phyloP scores from a whole-genome alignment of 2,888 invertebrate species.

The Ennomos quercinarius region DNA sequence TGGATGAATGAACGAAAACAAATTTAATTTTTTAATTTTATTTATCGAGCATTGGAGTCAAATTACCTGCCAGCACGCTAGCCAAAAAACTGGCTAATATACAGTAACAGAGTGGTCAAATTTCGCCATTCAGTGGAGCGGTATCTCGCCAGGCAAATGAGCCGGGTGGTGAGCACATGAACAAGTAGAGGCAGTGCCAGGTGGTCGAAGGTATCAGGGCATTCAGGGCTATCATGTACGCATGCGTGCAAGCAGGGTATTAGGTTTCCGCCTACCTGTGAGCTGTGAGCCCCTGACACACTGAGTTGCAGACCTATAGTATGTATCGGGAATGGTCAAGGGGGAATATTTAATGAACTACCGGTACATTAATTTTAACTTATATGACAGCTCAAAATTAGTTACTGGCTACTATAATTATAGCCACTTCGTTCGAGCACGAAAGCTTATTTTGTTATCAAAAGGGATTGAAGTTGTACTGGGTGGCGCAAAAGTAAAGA shows the following conservation, averaged over 20 bases:
- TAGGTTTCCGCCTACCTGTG: conserved; percentile 25
- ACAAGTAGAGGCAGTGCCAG: conserved; percentile 6
- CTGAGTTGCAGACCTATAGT: conserved; percentile 29
- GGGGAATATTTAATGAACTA: background rate
- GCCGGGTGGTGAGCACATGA: conserved; percentile 5
- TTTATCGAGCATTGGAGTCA: background rate
- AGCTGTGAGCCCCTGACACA: conserved; percentile 20
- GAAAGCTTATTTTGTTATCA: too few species aligned
- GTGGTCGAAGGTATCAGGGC: conserved; percentile 18
- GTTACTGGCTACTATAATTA: too few species aligned
- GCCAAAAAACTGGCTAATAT: conserved; percentile 16
- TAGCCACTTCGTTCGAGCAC: too few species aligned
- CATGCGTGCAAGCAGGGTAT: conserved; percentile 18
- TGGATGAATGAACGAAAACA: too few species aligned
- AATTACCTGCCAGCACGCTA: background rate
- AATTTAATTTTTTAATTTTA: too few species aligned
- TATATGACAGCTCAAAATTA: too few species aligned
- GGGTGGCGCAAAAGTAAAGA: too few species aligned
- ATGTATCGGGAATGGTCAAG: conserved; percentile 12
- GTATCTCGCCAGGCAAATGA: background rate
- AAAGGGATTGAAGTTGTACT: too few species aligned
- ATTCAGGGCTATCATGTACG: conserved; percentile 15
- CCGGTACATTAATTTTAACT: conserved; percentile 2
- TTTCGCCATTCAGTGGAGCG: conserved; percentile 14
- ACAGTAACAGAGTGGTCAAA: conserved; percentile 12